Percentiles rank a stretch among this genome's conserved stretches.
These are phyloP conservation scores for Anthrax anthrax DNA, from an alignment of 2,888 invertebrate species.

Conservation along the genomic window DNA sequence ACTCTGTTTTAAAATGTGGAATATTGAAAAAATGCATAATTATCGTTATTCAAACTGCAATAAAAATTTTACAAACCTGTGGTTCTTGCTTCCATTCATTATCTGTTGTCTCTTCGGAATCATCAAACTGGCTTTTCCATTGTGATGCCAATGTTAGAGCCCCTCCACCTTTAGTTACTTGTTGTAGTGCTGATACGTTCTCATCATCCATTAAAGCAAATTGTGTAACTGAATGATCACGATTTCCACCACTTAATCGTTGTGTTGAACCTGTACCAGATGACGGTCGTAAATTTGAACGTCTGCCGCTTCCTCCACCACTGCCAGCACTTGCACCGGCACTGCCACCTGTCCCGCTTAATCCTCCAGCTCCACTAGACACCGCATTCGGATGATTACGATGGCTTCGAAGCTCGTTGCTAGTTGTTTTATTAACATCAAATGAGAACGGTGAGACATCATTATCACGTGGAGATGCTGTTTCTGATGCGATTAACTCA, in stretches of 20 bases:
- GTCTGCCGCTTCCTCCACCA: slow-evolving; percentile 23
- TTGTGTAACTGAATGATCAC: slow-evolving; percentile 76
- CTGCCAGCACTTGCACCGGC: slow-evolving; percentile 17
- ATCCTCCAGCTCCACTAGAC: slow-evolving; percentile 5
- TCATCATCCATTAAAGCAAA: slow-evolving; percentile 89
- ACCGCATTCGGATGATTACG: slow-evolving; percentile 11
- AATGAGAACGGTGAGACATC: slow-evolving; percentile 22
- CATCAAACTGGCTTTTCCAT: slow-evolving; percentile 94
- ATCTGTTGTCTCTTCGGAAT: slow-evolving; percentile 87
- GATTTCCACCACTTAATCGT: slow-evolving; percentile 34
- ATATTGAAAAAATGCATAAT: no score
- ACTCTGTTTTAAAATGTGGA: no score
- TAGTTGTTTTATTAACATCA: slow-evolving; percentile 14
- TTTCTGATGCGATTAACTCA: slow-evolving; percentile 25
- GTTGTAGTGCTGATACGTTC: slow-evolving; percentile 76
- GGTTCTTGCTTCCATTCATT: slow-evolving; percentile 87
- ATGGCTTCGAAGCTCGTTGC: slow-evolving; percentile 8
- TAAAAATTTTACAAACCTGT: slow-evolving; percentile 19
- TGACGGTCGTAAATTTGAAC: slow-evolving; percentile 27
- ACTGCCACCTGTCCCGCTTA: slow-evolving; percentile 8
- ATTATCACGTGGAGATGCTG: slow-evolving; percentile 19
- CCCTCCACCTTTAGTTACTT: slow-evolving; percentile 78
- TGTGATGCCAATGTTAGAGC: slow-evolving; percentile 82
- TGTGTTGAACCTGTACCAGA: slow-evolving; percentile 19
- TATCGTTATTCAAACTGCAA: no score